These are phyloP conservation scores for Premnoplex brunnescens DNA, from an alignment of 2,797 vertebrate species.

Conservation along the genomic window DNA sequence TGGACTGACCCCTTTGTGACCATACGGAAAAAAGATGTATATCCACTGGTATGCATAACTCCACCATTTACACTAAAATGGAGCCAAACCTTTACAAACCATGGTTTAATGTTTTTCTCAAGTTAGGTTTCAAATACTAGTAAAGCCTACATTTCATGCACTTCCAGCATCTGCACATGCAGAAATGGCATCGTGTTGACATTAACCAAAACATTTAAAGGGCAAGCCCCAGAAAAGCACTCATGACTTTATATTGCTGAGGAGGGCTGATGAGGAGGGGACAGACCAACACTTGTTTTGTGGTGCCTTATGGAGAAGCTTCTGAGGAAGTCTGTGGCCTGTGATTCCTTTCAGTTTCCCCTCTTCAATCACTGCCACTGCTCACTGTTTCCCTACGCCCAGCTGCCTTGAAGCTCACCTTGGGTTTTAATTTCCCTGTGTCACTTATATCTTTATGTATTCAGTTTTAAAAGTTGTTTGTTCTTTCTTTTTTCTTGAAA, in stretches of 20 bases:
- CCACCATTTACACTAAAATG: neutral
- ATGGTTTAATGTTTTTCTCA: neutral
- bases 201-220: neutral
- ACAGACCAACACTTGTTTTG: neutral
- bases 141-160: neutral
- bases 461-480: neutral
- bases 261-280: neutral
- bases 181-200: neutral
- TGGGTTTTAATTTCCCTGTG: neutral
- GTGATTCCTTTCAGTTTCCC: neutral
- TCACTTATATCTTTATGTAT: neutral
- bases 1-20: neutral
- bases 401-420: neutral
- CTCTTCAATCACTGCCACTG: neutral
- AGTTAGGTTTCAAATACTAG: neutral
- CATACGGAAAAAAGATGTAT: neutral
- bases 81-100: neutral
- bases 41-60: neutral
- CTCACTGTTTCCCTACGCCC: neutral
- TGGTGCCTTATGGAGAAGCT: neutral
- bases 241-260: neutral
- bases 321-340: neutral
- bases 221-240: neutral
- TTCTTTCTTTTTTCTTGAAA: neutral
- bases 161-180: neutral